Evolutionary conservation across 2,888 invertebrate species (phyloP), one percentile per base, ranked within the genome.

Genomic region (Mellilla xanthometata): DNA sequence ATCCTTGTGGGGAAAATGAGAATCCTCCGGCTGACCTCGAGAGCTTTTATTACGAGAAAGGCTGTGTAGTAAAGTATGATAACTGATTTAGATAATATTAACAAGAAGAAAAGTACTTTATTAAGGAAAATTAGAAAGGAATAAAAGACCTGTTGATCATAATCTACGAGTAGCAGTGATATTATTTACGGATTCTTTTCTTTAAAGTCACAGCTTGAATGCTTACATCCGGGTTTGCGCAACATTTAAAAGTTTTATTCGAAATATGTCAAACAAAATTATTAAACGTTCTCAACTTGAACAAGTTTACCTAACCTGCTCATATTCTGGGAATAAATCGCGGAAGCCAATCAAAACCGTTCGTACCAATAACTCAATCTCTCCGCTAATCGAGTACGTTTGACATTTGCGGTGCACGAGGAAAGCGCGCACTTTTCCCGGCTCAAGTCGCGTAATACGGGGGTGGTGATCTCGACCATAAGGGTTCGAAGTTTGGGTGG

Each of bases 391-490:
- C 51, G 49, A 58, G 58, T 62, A 62, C 63, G 60, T 76, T 76
- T 78, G 81, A 82, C 81, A 73, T 81, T 82, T 75, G 62, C 60
- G 62, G 67, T 68, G 68, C 72, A 74, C 76, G 76, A 74, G 76
- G 74, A 74, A 72, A 72, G 71, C 67, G 70, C 49, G 58, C 64
- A 61, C 54, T 58, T 54, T 51, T 56, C 58, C 52, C 55, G 60
- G 50, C 66, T 62, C 63, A 72, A 66, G 65, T 71, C 58, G 54
- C 49, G 39, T 47, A 57, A 45, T 56, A 47, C 46, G 50, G 65
- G 49, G 54, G 56, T 57, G 49, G 59, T 44, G 69, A 70, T 68
- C 49, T 45, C 48, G 62, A 56, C 67, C 66, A 51, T 73, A 62
- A 31, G 52, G 31, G 57, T 59, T 57, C 51, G 50, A 28, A 57